Evolutionary conservation across 2,113 vertebrate species (phyloP).

Genomic region (Poeciliopsis retropinna): DNA sequence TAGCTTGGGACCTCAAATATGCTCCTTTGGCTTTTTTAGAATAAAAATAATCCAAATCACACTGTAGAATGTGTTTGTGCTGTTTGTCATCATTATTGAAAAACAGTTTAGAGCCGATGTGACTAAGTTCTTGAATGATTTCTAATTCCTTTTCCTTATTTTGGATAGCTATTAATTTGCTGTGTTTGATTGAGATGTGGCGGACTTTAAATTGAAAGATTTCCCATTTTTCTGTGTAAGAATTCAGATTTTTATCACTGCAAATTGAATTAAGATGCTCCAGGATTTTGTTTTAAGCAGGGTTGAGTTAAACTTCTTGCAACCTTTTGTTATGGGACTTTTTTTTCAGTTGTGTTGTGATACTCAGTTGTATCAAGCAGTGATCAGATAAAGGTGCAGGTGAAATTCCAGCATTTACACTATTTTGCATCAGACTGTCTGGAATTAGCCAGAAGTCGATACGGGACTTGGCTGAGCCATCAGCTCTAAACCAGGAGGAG

Average conservation of each 20-base stretch:
- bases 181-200: neutral
- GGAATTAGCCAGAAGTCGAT: conserved; percentile 8
- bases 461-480: neutral
- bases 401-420: neutral
- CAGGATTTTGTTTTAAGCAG: neutral
- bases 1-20: neutral
- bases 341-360: too few species aligned
- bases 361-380: too few species aligned
- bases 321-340: too few species aligned
- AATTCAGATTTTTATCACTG: neutral
- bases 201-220: neutral
- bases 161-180: neutral
- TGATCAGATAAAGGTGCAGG: too few species aligned
- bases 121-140: neutral
- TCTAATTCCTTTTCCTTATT: neutral
- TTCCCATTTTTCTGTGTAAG: neutral
- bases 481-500: conserved; percentile 1
- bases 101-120: neutral
- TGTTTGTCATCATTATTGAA: neutral
- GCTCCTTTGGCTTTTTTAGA: neutral
- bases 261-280: neutral
- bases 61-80: neutral
- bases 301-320: conserved; percentile 5
- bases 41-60: neutral
- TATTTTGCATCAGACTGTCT: neutral